phyloP scores from a whole-genome alignment of 2,888 invertebrate species.

The Callimorpha dominula region DNA sequence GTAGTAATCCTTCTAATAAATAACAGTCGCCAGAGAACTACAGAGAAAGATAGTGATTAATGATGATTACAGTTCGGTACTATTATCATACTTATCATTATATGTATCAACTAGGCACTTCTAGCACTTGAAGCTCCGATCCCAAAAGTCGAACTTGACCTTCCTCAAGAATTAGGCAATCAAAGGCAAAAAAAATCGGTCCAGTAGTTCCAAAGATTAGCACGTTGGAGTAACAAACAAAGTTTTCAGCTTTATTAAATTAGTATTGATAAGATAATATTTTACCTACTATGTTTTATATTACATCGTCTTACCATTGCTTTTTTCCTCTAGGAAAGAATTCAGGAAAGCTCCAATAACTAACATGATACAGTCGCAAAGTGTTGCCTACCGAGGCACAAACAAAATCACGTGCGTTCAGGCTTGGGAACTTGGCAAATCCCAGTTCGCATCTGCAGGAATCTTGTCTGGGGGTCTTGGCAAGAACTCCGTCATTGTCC shows the following conservation, averaged over 20 bases:
- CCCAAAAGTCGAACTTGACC: too few species aligned
- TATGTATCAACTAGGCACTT: background rate
- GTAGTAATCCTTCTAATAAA: too few species aligned
- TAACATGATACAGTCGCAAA: conserved; percentile 7
- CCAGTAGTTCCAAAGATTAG: background rate
- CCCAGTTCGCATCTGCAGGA: background rate
- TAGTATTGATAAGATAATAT: too few species aligned
- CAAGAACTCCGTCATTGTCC: background rate
- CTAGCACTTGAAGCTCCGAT: background rate
- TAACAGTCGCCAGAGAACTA: too few species aligned
- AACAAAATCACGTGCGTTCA: background rate
- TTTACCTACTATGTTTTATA: too few species aligned
- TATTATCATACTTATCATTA: too few species aligned
- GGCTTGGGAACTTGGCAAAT: conserved; percentile 13
- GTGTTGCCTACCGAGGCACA: background rate
- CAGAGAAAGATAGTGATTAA: too few species aligned
- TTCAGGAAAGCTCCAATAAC: background rate
- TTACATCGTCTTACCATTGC: background rate
- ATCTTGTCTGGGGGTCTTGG: conserved; percentile 1
- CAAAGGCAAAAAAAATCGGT: too few species aligned
- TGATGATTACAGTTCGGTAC: too few species aligned
- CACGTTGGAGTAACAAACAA: background rate
- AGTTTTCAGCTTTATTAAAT: too few species aligned
- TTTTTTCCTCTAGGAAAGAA: background rate
- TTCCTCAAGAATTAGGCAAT: too few species aligned